Evolutionary conservation across 2,113 vertebrate species (phyloP), one percentile per base, ranked within the genome.

Genomic region (Thunnus maccoyii): DNA sequence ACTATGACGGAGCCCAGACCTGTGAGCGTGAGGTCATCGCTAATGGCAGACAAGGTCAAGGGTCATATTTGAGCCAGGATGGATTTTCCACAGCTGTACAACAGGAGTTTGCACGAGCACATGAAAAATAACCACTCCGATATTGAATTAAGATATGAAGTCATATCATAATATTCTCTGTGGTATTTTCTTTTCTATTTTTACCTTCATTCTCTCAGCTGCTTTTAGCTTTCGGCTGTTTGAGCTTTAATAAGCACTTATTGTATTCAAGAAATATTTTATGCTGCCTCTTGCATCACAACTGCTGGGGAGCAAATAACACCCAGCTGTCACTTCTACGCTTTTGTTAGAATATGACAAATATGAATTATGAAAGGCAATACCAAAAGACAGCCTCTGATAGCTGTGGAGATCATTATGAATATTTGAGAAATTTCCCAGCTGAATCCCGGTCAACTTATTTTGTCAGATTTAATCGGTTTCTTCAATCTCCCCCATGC

Each of bases 71-170:
- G 75, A 85, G 76, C 63, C 75, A 47, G 68, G 66, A 88, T 88
- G 73, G 87, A 85, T 88, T 92, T 85, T 78, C 76, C 82, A 88
- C 85, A 87, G 82, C 76, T 85, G 81, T 74, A 70, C 61, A 72
- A 72, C 86, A 78, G 71, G 76, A 69, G 78, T 88, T 74, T 83
- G 75, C 83, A 76, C 15, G 68, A 88, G 78, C 84, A 85, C 75
- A 61, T 63, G 78, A 88, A 83, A 50, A 76, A 80, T 67, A 80
- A 86, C 72, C 63, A 73, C 82, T 86, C 83, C 68, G 65, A 83
- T 78, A 76, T 41, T 27, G 25, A 83, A 62, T 82, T 32, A 82
- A 58, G 72, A 89, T 64, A 80, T 74, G 46, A 65, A 63, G 61
- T 82, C 76, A 69, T 80, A 72, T 75, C 44, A 16, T 51, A 15